Percentiles rank a stretch among this genome's conserved stretches.
Evolutionary conservation across 2,113 vertebrate genomes (phyloP).

Genomic region (Elanoides forficatus): DNA sequence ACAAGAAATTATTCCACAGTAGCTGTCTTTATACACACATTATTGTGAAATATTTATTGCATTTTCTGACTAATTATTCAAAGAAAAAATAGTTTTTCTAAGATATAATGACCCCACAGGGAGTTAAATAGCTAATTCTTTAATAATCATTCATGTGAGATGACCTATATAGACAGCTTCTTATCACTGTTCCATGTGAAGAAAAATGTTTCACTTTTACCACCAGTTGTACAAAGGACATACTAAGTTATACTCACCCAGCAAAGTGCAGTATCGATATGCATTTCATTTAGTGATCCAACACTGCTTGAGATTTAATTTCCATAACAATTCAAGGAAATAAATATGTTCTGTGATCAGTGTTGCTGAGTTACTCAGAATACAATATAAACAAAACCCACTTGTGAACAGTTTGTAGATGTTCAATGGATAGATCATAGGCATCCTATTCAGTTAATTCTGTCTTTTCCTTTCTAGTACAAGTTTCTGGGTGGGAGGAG

Average conservation of each 20-base stretch:
- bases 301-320: not conserved
- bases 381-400: not conserved
- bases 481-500: not conserved
- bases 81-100: not conserved
- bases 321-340: not conserved
- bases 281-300: not conserved
- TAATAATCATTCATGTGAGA: not conserved
- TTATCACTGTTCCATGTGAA: not conserved
- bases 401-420: not conserved
- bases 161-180: not conserved
- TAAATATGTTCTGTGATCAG: not conserved
- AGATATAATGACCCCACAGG: not conserved
- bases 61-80: not conserved
- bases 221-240: not conserved
- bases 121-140: not conserved
- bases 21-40: not conserved
- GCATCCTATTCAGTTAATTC: not conserved
- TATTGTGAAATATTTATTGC: not conserved
- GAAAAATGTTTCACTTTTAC: not conserved
- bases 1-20: not conserved
- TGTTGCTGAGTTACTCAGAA: accelerated
- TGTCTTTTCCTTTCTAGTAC: not conserved
- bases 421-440: not conserved
- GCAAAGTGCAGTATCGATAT: not conserved
- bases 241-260: not conserved